phyloP scores from a whole-genome alignment of 2,888 invertebrate species.

The Tenthredo scrophulariae region DNA sequence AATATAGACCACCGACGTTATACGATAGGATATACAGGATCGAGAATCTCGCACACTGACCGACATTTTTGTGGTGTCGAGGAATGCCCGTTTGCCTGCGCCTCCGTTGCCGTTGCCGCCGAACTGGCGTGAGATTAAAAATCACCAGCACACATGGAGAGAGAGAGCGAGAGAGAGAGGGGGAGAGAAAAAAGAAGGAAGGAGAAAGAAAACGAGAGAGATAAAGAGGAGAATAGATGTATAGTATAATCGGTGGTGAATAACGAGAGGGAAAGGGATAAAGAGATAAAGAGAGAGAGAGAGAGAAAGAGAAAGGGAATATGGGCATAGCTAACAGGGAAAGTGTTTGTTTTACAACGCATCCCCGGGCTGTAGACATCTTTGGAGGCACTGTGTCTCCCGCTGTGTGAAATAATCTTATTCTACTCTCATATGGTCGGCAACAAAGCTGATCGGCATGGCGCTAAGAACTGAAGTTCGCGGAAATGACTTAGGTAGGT shows the following conservation, averaged over 20 bases:
- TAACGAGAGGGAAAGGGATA: constrained; percentile 22
- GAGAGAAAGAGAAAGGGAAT: background rate
- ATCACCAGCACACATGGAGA: constrained; percentile 55
- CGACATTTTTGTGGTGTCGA: constrained; percentile 68
- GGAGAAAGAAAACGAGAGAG: background rate
- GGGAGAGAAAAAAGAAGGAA: background rate
- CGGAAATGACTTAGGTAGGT: background rate
- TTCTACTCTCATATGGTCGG: background rate
- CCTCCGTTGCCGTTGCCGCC: constrained; percentile 42
- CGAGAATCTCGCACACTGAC: constrained; percentile 62
- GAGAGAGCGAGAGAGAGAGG: background rate
- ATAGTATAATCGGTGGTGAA: background rate
- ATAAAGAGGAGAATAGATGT: background rate
- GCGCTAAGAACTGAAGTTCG: constrained; percentile 36
- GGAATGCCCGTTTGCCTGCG: constrained; percentile 61
- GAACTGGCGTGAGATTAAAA: constrained; percentile 63
- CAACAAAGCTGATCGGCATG: constrained; percentile 29
- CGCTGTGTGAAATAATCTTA: constrained; percentile 63
- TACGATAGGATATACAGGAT: constrained; percentile 9
- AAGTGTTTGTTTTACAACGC: constrained; percentile 64
- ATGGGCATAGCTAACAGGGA: constrained; percentile 54
- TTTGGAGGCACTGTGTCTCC: constrained; percentile 57
- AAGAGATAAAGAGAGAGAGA: background rate
- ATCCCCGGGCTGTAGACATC: constrained; percentile 7
- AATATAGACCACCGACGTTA: constrained; percentile 62